Evolutionary conservation across 2,113 vertebrate species (phyloP).

Genomic region (Channa maculata): DNA sequence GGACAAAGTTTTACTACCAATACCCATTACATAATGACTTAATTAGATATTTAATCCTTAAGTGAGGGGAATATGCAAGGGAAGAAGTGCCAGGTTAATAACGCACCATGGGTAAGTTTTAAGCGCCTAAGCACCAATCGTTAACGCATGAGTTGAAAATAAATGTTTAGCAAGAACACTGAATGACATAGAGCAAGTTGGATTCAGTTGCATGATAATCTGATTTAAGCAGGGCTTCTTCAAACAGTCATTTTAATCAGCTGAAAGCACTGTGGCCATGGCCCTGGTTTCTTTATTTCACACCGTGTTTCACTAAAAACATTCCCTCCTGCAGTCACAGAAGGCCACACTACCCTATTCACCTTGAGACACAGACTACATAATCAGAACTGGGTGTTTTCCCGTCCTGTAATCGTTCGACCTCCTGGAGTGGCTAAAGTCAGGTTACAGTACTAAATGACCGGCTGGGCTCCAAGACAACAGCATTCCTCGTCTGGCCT

Average conservation of each 20-base stretch:
- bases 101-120: background rate
- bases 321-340: conserved; percentile 22
- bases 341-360: conserved; percentile 38
- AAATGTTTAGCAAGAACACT: background rate
- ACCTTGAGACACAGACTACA: conserved; percentile 21
- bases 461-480: conserved; percentile 40
- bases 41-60: conserved; percentile 52
- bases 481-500: conserved; percentile 49
- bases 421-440: conserved; percentile 51
- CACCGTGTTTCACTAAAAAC: conserved; percentile 6
- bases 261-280: background rate
- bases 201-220: conserved; percentile 1
- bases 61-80: conserved; percentile 27
- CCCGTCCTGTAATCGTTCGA: conserved; percentile 34
- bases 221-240: background rate
- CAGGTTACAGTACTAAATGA: conserved; percentile 61
- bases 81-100: conserved; percentile 38
- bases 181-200: conserved; percentile 2
- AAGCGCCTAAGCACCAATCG: conserved; percentile 16
- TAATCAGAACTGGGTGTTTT: conserved; percentile 42
- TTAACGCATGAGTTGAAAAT: conserved; percentile 9
- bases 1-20: conserved; percentile 43
- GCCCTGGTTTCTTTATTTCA: conserved; percentile 4
- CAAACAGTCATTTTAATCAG: conserved; percentile 3
- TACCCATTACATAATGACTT: conserved; percentile 44